phyloP scores from a whole-genome alignment of 2,888 invertebrate genomes.

The Baccha elongata region DNA sequence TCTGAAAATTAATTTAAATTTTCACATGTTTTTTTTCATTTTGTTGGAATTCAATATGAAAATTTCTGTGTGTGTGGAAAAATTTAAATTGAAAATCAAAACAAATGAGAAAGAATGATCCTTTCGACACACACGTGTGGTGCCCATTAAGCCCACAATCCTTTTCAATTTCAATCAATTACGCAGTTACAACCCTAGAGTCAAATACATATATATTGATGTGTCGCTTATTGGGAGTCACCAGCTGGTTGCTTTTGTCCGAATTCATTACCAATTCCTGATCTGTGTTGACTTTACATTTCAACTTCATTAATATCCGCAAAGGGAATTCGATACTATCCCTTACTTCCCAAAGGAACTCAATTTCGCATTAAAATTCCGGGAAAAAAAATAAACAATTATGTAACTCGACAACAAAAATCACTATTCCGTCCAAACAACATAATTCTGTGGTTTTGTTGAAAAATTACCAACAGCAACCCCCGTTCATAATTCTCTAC shows the following conservation, averaged over 20 bases:
- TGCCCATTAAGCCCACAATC: constrained; percentile 17
- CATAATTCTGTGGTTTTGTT: constrained; percentile 49
- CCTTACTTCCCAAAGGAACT: background rate
- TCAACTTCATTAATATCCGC: constrained; percentile 70
- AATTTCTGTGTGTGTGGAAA: background rate
- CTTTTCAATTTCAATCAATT: constrained; percentile 63
- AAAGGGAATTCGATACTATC: constrained; percentile 62
- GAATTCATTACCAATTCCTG: constrained; percentile 7
- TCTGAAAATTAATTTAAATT: constrained; percentile 63
- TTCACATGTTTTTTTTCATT: constrained; percentile 4
- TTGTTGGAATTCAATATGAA: background rate
- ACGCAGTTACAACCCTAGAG: constrained; percentile 37
- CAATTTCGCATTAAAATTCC: constrained; percentile 3
- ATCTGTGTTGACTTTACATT: constrained; percentile 59
- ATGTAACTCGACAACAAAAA: constrained; percentile 29
- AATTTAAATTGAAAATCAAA: constrained; percentile 60
- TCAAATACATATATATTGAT: background rate
- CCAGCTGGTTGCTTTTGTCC: constrained; percentile 26
- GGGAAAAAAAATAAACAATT: constrained; percentile 17
- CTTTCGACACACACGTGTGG: background rate
- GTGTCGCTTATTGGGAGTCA: constrained; percentile 9
- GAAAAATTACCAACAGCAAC: constrained; percentile 38
- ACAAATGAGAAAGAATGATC: constrained; percentile 20
- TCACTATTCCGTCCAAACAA: constrained; percentile 35
- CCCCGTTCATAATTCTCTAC: background rate